Percentiles rank a stretch among this genome's conserved stretches.
Conservation (phyloP, 2,797 vertebrate genomes). For the Urophycis tenuis region DNA sequence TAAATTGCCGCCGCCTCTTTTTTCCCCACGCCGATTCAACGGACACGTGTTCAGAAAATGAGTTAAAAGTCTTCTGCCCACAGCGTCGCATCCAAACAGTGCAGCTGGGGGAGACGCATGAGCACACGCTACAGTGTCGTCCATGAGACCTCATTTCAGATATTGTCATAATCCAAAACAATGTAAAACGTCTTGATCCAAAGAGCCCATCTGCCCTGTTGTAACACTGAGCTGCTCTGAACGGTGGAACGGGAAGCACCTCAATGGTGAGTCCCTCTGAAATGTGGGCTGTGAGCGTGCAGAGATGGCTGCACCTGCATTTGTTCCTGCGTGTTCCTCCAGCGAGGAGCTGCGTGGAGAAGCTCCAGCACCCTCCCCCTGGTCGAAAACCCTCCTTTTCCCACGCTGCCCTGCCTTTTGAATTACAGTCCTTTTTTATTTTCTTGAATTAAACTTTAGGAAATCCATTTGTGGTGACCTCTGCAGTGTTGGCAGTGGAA, state of each 20-base stretch:
- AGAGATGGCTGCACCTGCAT: background rate
- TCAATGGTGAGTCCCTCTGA: background rate
- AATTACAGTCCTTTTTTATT: constrained; percentile 52
- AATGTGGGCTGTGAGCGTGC: background rate
- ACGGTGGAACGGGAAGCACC: background rate
- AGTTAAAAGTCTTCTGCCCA: background rate
- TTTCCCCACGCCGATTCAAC: constrained; percentile 32
- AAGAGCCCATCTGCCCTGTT: background rate
- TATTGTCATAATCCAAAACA: background rate
- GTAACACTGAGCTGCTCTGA: background rate
- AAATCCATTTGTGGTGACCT: constrained; percentile 65
- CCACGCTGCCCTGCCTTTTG: constrained; percentile 24
- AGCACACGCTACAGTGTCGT: background rate
- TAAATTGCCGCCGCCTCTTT: constrained; percentile 44
- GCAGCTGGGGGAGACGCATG: background rate
- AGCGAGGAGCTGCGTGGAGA: constrained; percentile 23
- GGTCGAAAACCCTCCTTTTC: constrained; percentile 28
- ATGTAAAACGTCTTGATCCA: background rate
- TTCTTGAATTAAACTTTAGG: constrained; percentile 59
- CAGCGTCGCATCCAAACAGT: background rate
- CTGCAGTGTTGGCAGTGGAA: constrained; percentile 55
- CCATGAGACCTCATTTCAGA: background rate
- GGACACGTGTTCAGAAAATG: constrained; percentile 14
- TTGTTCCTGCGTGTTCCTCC: constrained; percentile 6
- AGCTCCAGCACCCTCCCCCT: constrained; percentile 26